Percentiles rank a stretch among this genome's conserved stretches.
phyloP scores from a whole-genome alignment of 2,888 invertebrate species.

The Ennomos quercinarius region DNA sequence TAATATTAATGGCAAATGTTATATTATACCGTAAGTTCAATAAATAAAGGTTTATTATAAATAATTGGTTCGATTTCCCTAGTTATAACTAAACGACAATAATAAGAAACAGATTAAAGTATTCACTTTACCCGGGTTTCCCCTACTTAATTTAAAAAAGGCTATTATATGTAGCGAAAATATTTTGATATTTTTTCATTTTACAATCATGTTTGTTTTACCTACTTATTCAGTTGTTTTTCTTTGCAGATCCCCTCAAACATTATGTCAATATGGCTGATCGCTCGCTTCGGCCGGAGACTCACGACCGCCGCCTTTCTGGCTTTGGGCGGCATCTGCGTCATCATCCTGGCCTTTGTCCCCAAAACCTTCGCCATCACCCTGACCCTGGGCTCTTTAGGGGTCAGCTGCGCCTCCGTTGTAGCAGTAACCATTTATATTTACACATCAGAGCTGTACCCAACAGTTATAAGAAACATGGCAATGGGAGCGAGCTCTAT shows the following conservation, averaged over 20 bases:
- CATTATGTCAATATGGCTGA: constrained; percentile 80
- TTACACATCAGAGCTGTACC: constrained; percentile 94
- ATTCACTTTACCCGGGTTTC: too few relatives aligned
- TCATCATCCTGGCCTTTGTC: constrained; percentile 86
- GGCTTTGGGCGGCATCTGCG: constrained; percentile 85
- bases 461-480: constrained; percentile 94
- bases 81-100: too few relatives aligned
- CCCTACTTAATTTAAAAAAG: too few relatives aligned
- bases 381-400: constrained; percentile 88
- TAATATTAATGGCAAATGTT: too few relatives aligned
- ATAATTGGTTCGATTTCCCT: too few relatives aligned
- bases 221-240: too few relatives aligned
- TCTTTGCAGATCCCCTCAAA: constrained; percentile 86
- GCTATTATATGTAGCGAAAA: too few relatives aligned
- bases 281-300: constrained; percentile 88
- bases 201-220: too few relatives aligned
- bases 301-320: constrained; percentile 86
- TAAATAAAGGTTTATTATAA: too few relatives aligned
- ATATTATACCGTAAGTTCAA: too few relatives aligned
- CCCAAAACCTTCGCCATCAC: constrained; percentile 80
- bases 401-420: constrained; percentile 91
- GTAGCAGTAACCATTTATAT: constrained; percentile 93
- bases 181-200: too few relatives aligned
- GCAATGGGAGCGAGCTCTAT: constrained; percentile 94
- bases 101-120: too few relatives aligned